Evolutionary conservation across 2,797 vertebrate genomes (phyloP).

Genomic region (Sparidentex hasta): DNA sequence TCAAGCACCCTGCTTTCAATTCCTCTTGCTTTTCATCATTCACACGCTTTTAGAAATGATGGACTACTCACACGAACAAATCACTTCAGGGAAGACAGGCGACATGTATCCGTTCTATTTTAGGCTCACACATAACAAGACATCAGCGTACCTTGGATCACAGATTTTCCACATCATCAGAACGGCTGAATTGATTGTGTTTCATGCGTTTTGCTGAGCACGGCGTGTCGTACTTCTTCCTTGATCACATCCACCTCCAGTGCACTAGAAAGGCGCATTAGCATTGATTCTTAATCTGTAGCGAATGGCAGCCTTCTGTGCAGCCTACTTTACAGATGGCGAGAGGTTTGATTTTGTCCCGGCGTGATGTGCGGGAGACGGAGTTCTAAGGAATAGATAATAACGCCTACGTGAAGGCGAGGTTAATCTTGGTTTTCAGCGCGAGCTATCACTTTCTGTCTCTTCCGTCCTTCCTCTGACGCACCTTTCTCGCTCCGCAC

Average conservation of each 20-base stretch:
- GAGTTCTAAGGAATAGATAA: constrained; percentile 56
- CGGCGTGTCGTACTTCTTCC: constrained; percentile 43
- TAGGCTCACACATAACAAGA: constrained; percentile 27
- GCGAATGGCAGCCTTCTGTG: constrained; percentile 67
- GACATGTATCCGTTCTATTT: constrained; percentile 55
- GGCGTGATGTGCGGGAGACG: constrained; percentile 31
- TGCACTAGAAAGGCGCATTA: constrained; percentile 63
- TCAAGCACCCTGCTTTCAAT: not conserved
- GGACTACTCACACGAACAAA: constrained; percentile 30
- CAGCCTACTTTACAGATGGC: constrained; percentile 64
- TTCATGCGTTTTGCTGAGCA: constrained; percentile 57
- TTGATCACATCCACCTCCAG: constrained; percentile 66
- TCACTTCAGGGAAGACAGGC: constrained; percentile 35
- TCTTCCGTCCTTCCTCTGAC: constrained; percentile 59
- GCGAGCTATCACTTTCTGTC: constrained; percentile 49
- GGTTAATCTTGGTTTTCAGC: constrained; percentile 55
- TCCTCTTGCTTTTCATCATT: constrained; percentile 38
- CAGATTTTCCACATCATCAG: constrained; percentile 47
- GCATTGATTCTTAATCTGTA: constrained; percentile 70
- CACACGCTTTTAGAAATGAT: constrained; percentile 33
- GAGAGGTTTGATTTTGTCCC: constrained; percentile 62
- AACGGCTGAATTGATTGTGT: constrained; percentile 60
- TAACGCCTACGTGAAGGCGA: constrained; percentile 43
- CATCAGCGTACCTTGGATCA: constrained; percentile 35
- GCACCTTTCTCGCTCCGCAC: constrained; percentile 52